Conservation (phyloP, 1,140 invertebrate genomes). For the Eubasilissa regina region DNA sequence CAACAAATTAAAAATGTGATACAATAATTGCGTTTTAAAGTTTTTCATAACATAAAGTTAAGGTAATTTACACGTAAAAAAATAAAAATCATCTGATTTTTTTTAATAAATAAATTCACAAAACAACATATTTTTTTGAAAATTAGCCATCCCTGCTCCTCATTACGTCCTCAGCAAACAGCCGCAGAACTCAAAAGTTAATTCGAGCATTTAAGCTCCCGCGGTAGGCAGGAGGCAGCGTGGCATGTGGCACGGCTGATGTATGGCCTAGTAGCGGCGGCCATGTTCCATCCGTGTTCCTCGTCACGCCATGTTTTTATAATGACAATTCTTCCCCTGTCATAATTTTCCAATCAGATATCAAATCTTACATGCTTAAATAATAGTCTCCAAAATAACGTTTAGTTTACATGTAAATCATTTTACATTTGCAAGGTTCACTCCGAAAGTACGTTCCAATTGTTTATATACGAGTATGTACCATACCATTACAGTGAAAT, state of each 20-base stretch:
- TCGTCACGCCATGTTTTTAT: conserved; percentile 52
- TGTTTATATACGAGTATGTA: too few relatives aligned
- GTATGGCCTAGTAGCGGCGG: conserved; percentile 36
- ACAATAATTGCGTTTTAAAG: too few relatives aligned
- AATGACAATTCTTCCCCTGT: conserved; percentile 52
- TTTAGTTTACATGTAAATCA: conserved; percentile 19
- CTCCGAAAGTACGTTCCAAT: too few relatives aligned
- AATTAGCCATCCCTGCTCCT: conserved; percentile 11
- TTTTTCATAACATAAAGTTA: too few relatives aligned
- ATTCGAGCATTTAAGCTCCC: conserved; percentile 28
- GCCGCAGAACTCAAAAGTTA: conserved; percentile 30
- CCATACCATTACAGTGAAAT: too few relatives aligned
- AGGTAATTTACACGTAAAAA: too few relatives aligned
- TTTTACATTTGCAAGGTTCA: background rate
- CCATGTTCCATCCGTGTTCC: conserved; percentile 40
- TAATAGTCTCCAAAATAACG: conserved; percentile 8
- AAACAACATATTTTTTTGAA: background rate
- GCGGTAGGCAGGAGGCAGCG: background rate
- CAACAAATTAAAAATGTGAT: too few relatives aligned
- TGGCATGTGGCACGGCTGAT: conserved; percentile 54
- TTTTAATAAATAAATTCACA: too few relatives aligned
- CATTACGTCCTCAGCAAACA: conserved; percentile 37
- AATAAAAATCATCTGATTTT: background rate
- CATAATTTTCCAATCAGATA: conserved; percentile 52
- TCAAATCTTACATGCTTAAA: conserved; percentile 34